Evolutionary conservation across 2,888 invertebrate species (phyloP).

Genomic region (Papilio protenor): DNA sequence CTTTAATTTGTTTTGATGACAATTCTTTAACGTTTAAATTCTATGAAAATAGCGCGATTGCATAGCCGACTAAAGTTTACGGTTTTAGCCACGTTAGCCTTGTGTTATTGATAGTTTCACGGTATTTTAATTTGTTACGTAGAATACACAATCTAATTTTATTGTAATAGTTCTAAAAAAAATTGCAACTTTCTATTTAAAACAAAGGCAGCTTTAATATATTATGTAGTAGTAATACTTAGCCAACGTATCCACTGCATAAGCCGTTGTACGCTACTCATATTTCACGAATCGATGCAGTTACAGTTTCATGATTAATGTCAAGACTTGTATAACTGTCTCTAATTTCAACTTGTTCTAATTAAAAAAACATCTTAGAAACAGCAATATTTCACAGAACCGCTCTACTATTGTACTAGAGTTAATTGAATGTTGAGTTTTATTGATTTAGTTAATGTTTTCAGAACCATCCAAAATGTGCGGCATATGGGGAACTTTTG

Average conservation of each 20-base stretch:
- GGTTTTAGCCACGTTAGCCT: conserved; percentile 20
- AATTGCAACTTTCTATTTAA: not conserved
- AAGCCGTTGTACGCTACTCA: not conserved
- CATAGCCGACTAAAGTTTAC: not conserved
- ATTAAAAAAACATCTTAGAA: too few species aligned
- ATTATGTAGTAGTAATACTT: not conserved
- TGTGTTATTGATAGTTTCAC: not conserved
- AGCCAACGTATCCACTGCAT: not conserved
- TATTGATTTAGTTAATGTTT: conserved; percentile 17
- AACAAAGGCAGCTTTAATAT: not conserved
- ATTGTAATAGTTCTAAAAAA: not conserved
- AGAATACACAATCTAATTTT: not conserved
- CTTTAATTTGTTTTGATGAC: not conserved
- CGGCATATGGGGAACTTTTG: conserved; percentile 91
- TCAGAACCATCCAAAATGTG: conserved; percentile 81
- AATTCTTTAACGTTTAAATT: not conserved
- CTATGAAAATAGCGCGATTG: conserved; percentile 14
- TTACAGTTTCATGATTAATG: not conserved
- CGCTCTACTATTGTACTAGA: not conserved
- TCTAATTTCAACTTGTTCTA: not conserved
- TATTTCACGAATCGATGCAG: not conserved
- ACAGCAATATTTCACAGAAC: not conserved
- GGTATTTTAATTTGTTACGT: conserved; percentile 13
- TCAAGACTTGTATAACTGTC: not conserved
- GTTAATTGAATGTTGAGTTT: not conserved